These are phyloP conservation scores for Drosophila parabipectinata DNA, from an alignment of 1,140 invertebrate genomes.

Conservation along the genomic window DNA sequence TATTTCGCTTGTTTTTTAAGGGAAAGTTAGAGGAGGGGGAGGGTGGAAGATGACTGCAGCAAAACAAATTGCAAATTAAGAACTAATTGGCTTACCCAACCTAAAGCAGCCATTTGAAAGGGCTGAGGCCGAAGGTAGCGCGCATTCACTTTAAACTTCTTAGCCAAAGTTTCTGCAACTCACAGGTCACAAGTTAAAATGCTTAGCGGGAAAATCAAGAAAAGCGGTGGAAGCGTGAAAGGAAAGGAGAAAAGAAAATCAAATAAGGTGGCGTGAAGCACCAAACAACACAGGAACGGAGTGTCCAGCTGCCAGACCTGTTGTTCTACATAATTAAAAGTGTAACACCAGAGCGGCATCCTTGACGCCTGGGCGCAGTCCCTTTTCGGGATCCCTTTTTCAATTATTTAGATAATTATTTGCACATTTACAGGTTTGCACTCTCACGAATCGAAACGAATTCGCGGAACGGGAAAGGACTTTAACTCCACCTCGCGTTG, in stretches of 20 bases:
- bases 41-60: conserved; percentile 54
- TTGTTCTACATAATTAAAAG: conserved; percentile 77
- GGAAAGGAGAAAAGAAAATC: conserved; percentile 47
- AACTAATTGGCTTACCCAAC: conserved; percentile 82
- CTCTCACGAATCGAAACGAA: conserved; percentile 1
- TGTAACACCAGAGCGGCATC: conserved; percentile 48
- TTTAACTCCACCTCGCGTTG: conserved; percentile 5
- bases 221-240: background rate
- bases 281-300: conserved; percentile 17
- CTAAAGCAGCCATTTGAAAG: conserved; percentile 78
- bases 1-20: conserved; percentile 32
- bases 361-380: conserved; percentile 26
- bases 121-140: conserved; percentile 52
- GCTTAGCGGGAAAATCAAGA: background rate
- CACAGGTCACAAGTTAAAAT: conserved; percentile 54
- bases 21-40: background rate
- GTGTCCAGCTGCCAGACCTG: conserved; percentile 52
- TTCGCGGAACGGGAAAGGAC: conserved; percentile 11
- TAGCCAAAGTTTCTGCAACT: conserved; percentile 51
- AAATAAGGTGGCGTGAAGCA: conserved; percentile 53
- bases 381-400: conserved; percentile 60
- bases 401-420: conserved; percentile 82
- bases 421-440: conserved; percentile 58
- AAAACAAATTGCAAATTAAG: conserved; percentile 83
- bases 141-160: conserved; percentile 73